Conservation (phyloP, 2,888 invertebrate genomes). For the Tachystola acroxantha region DNA sequence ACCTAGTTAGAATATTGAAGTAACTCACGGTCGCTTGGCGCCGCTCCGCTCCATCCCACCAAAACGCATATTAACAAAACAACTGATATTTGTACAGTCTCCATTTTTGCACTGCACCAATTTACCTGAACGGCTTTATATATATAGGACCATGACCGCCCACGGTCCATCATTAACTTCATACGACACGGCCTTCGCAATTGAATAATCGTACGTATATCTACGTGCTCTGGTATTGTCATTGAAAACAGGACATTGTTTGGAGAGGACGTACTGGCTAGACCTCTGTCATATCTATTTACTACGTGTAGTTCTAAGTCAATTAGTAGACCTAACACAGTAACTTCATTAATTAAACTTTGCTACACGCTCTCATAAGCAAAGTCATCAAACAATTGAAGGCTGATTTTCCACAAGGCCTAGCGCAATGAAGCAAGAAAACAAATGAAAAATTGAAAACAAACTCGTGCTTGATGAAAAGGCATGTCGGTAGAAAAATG, state of each 20-base stretch:
- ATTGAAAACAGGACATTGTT: slow-evolving; percentile 25
- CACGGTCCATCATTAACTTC: slow-evolving; percentile 54
- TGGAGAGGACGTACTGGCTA: slow-evolving; percentile 7
- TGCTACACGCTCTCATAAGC: no score
- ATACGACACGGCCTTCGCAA: slow-evolving; percentile 57
- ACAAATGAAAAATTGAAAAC: no score
- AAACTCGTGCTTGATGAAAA: no score
- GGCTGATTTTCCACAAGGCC: no score
- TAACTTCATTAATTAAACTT: no score
- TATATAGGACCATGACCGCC: slow-evolving; percentile 59
- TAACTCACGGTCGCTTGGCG: slow-evolving; percentile 61
- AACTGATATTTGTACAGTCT: slow-evolving; percentile 19
- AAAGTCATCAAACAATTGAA: no score
- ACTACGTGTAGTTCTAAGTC: no score
- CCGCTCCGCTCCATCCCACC: slow-evolving; percentile 34
- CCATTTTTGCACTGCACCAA: slow-evolving; percentile 50
- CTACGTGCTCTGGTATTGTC: slow-evolving; percentile 23
- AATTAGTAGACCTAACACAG: no score
- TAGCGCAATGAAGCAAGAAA: no score
- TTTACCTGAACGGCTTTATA: slow-evolving; percentile 57
- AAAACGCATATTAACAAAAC: slow-evolving; percentile 35
- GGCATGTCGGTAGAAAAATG: no score
- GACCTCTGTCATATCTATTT: no score
- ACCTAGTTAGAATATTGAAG: neutral
- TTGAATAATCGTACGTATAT: slow-evolving; percentile 43